A percentile compares a stretch with the other conserved stretches of the same genome.
These are phyloP conservation scores for Cinclus mexicanus DNA, from an alignment of 2,113 vertebrate genomes.

Conservation along the genomic window DNA sequence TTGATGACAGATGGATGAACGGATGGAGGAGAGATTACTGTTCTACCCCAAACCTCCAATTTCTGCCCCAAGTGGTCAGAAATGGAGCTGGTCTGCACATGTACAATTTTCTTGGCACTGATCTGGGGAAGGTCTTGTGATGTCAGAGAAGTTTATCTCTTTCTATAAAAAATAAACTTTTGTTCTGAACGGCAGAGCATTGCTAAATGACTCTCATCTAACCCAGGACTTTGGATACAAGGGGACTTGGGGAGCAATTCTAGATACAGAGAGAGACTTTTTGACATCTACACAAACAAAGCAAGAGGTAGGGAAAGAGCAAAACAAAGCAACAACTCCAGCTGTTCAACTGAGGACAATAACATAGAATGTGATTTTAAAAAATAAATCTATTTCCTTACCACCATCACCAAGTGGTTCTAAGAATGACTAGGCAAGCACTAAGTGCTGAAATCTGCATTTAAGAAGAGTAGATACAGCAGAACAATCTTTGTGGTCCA, in stretches of 20 bases:
- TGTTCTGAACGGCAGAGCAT: background rate
- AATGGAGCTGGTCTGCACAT: background rate
- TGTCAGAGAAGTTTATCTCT: background rate
- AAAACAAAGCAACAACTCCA: background rate
- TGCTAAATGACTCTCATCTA: background rate
- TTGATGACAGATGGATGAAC: background rate
- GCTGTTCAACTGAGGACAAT: background rate
- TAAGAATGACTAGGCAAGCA: background rate
- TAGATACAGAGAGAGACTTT: background rate
- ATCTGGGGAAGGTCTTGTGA: background rate
- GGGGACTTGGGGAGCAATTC: background rate
- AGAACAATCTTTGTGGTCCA: background rate
- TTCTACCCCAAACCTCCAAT: background rate
- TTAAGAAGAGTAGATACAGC: background rate
- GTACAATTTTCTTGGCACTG: background rate
- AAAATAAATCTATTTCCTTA: constrained; percentile 1
- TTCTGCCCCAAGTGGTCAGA: background rate
- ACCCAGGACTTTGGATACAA: background rate
- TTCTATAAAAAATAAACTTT: background rate
- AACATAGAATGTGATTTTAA: background rate
- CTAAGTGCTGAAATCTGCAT: background rate
- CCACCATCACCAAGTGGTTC: background rate
- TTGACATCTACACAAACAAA: background rate
- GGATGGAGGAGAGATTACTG: background rate
- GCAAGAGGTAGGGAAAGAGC: background rate